Conservation (phyloP, 1,140 invertebrate species). For the Calephelis nemesis region DNA sequence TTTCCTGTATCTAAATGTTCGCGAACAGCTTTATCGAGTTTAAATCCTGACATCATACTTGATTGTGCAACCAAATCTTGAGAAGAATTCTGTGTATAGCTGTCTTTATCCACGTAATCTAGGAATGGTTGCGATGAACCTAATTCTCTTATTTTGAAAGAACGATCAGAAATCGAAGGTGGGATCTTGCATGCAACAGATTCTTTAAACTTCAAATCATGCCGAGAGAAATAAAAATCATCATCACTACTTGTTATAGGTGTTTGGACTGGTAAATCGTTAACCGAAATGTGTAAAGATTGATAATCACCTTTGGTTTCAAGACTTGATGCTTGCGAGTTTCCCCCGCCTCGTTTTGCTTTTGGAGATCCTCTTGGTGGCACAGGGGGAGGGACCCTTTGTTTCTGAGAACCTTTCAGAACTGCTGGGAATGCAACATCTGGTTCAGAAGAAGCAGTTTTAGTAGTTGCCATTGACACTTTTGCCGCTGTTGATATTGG, state of each 20-base stretch:
- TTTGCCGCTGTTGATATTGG: conserved; percentile 76
- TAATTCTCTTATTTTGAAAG: conserved; percentile 53
- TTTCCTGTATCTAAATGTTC: conserved; percentile 68
- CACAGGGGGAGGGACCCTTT: conserved; percentile 88
- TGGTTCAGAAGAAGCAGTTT: conserved; percentile 52
- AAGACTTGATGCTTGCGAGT: conserved; percentile 54
- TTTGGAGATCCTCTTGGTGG: conserved; percentile 89
- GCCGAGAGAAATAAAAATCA: conserved; percentile 67
- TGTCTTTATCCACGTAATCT: conserved; percentile 55
- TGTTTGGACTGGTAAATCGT: conserved; percentile 57
- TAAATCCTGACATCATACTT: conserved; percentile 72
- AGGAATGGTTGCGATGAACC: conserved; percentile 62
- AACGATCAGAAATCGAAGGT: conserved; percentile 59
- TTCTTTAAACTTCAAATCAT: conserved; percentile 66
- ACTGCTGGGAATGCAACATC: conserved; percentile 85
- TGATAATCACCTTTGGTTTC: conserved; percentile 77
- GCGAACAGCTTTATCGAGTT: conserved; percentile 58
- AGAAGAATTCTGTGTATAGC: conserved; percentile 50
- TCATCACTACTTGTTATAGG: conserved; percentile 67
- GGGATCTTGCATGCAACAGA: conserved; percentile 61
- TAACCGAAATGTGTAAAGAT: conserved; percentile 56
- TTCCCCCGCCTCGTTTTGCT: conserved; percentile 77
- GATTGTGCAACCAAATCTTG: conserved; percentile 62
- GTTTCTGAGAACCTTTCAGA: conserved; percentile 84
- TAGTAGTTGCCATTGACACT: conserved; percentile 61